These are phyloP conservation scores for Limosa lapponica DNA, from an alignment of 2,797 vertebrate genomes.

Conservation along the genomic window DNA sequence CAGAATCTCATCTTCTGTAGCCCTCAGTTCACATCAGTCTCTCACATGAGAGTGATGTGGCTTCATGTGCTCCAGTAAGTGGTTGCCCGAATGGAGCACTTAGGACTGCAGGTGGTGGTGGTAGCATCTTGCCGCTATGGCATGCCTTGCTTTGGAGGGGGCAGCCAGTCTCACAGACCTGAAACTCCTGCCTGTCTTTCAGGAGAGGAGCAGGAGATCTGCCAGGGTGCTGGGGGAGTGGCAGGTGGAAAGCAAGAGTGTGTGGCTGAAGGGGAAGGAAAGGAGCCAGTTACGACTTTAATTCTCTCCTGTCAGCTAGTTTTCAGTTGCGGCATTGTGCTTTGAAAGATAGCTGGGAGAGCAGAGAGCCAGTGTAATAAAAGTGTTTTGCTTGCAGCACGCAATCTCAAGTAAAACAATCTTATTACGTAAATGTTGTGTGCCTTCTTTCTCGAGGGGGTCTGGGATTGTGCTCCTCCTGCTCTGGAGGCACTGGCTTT, in stretches of 20 bases:
- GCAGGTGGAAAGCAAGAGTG: not conserved
- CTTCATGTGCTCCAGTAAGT: not conserved
- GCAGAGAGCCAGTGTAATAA: not conserved
- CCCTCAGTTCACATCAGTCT: not conserved
- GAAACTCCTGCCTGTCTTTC: not conserved
- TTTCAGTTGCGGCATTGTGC: not conserved
- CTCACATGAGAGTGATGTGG: not conserved
- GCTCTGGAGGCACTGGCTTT: not conserved
- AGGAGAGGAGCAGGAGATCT: not conserved
- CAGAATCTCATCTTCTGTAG: not conserved
- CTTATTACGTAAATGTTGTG: not conserved
- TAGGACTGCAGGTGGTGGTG: not conserved
- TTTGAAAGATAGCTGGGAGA: conserved; percentile 7
- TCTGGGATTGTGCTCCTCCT: not conserved
- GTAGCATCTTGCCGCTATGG: not conserved
- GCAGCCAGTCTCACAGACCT: rapidly evolving
- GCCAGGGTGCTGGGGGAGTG: rapidly evolving
- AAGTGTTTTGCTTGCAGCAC: not conserved
- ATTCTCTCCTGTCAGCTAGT: not conserved
- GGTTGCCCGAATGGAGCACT: not conserved
- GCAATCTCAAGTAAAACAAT: not conserved
- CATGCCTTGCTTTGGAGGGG: not conserved
- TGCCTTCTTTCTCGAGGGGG: not conserved
- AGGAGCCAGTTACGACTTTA: not conserved
- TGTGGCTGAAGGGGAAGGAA: not conserved